These are phyloP conservation scores for Ailurus styani DNA, from an alignment of 2,113 vertebrate species.

Conservation along the genomic window DNA sequence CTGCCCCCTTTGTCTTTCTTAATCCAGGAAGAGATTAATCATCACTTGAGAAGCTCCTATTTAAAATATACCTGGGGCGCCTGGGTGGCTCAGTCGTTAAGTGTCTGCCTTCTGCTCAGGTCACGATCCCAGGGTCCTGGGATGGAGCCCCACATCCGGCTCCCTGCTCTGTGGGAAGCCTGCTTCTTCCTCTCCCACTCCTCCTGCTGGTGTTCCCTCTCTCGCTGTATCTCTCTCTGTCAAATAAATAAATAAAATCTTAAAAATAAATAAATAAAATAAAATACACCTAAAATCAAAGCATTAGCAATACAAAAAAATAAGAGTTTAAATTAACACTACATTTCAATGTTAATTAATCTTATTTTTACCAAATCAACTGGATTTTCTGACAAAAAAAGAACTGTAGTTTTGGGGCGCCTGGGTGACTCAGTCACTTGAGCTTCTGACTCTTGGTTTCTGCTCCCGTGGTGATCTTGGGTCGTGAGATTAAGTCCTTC, in stretches of 20 bases:
- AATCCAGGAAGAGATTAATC: constrained; percentile 23
- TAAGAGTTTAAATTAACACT: neutral
- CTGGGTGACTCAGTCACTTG: neutral
- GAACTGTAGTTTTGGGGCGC: neutral
- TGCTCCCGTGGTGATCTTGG: neutral
- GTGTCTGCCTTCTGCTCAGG: too few species aligned
- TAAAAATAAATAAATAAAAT: too few species aligned
- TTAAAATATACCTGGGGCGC: constrained; percentile 8
- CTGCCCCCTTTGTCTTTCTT: neutral
- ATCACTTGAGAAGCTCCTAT: neutral
- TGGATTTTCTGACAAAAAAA: neutral
- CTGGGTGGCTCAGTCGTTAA: too few species aligned
- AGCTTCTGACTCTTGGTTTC: neutral
- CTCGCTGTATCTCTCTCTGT: too few species aligned
- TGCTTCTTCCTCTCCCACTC: too few species aligned
- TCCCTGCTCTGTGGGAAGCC: too few species aligned
- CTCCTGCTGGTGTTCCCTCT: too few species aligned
- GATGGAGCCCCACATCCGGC: too few species aligned
- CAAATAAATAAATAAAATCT: too few species aligned
- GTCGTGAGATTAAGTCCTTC: neutral
- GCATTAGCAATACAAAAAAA: neutral
- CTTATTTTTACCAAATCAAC: neutral
- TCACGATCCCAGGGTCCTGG: too few species aligned
- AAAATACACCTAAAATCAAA: constrained; percentile 4
- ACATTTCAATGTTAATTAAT: neutral